Evolutionary conservation across 2,113 vertebrate species (phyloP), one percentile per base, ranked within the genome.

Genomic region (Tympanuchus pallidicinctus): DNA sequence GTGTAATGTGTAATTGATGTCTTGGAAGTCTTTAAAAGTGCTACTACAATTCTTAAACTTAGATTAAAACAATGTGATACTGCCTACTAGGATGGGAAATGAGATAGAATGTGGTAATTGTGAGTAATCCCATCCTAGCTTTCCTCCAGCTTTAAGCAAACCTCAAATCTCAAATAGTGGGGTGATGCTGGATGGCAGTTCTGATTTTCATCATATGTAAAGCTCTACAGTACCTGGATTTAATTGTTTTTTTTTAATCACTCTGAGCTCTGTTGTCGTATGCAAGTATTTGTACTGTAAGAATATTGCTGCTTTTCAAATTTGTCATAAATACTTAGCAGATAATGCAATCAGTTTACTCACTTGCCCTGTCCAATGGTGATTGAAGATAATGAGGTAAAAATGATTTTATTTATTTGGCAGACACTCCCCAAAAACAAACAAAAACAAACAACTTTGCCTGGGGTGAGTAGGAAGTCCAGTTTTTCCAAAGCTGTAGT

Each of bases 391-490:
- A 96, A 96, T 95, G 96, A 95, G 96, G 95, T 96, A 94, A 96
- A 96, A 96, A 96, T 96, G 86, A 77, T 96, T 96, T 96, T 96
- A 95, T 96, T 96, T 96, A 95, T 96, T 96, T 96, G 96, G 95
- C 96, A 96, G 95, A 96, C 96, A 52, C 28, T 95, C 95, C 96
- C 95, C 93, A 95, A 96, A 96, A 96, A 94, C 95, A 95, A 96
- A 96, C 94, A 96, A 93, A 96, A 95, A 96, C 96, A 96, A 96
- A 96, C 95, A 96, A 95, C 96, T 95, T 89, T 95, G 96, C 92
- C 95, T 96, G 95, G 91, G 92, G 94, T 96, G 95, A 96, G 95
- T 96, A 95, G 92, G 95, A 94, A 96, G 95, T 96, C 94, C 95
- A 94, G 92, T 96, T 96, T 96, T 96, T 95, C 95, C 91, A 77